Base-by-base conservation (phyloP, 2,113 vertebrate species). In the Muntiacus reevesi region DNA sequence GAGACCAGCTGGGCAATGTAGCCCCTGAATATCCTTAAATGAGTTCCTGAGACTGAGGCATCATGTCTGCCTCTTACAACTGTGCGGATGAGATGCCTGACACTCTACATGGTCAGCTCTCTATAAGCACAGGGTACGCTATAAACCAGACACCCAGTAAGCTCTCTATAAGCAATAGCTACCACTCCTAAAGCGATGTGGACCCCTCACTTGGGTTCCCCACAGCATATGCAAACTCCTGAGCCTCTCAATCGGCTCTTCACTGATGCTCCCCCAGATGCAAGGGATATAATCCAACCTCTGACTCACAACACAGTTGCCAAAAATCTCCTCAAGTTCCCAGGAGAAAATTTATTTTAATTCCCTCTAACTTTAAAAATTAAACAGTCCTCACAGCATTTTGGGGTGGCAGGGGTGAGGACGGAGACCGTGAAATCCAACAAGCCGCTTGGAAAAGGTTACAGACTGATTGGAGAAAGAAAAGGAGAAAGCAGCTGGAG, bases 281-380 rank as follows among this genome's bases (percentile, higher is more conserved):
- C 45, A 85, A 97, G 84, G 60, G 60, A 71, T 50, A 81, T 13
- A 88, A 96, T 57, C 96, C 97, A 78, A 86, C 83, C 94, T 86
- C 93, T 97, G 81, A 88, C 81, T 95, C 96, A 86, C 88, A 17
- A 4, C 2, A 23, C 47, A 54, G 19, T 83, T 89, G 57, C 93
- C 94, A 93, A 97, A 96, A 97, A 92, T 95, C 95, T 95, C 76
- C 67, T 71, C n/a, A 5, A 76, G 81, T 89, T 93, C 91, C 96
- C 96, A 74, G 79, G 95, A 87, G 94, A 84, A 96, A 97, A 85
- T 92, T 88, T 94, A 94, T 97, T 85, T 98, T 89, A 82, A 98
- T 98, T 97, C 92, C 94, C 78, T 92, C 78, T 95, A 95, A 97
- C 93, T 98, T 98, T 67, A 97, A 98, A 98, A 98, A 96, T 95